These are phyloP conservation scores for Bungarus multicinctus DNA, from an alignment of 2,113 vertebrate genomes.

Conservation along the genomic window DNA sequence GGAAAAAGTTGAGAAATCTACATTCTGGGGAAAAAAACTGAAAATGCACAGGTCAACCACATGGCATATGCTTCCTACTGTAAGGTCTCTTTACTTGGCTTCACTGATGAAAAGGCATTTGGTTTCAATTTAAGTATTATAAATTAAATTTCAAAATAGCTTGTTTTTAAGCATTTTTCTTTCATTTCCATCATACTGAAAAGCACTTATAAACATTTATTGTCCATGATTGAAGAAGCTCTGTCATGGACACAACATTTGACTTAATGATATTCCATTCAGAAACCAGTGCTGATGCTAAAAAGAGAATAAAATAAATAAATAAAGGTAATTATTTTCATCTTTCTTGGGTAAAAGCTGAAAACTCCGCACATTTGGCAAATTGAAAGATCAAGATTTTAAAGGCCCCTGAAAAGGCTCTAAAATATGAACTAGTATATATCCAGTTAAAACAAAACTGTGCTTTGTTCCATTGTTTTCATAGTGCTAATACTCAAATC, in stretches of 20 bases:
- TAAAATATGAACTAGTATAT: constrained; percentile 12
- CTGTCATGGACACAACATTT: neutral
- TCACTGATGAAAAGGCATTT: neutral
- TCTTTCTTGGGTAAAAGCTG: neutral
- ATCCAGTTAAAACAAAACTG: neutral
- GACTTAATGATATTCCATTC: neutral
- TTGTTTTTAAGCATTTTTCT: neutral
- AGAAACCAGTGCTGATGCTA: constrained; percentile 8
- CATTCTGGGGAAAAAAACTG: neutral
- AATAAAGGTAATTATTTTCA: neutral
- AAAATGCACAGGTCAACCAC: neutral
- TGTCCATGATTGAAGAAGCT: neutral
- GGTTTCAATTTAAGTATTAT: neutral
- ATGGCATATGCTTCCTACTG: neutral
- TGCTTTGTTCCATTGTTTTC: neutral
- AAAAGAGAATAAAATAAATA: neutral
- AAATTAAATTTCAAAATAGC: neutral
- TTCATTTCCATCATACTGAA: neutral
- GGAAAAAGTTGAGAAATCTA: neutral
- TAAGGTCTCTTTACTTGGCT: neutral
- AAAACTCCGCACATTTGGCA: neutral
- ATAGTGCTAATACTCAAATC: neutral
- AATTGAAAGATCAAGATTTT: neutral
- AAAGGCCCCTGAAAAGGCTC: neutral
- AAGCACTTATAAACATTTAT: neutral